These are phyloP conservation scores for Sarcophaga caerulescens DNA, from an alignment of 2,888 invertebrate genomes.

Conservation along the genomic window DNA sequence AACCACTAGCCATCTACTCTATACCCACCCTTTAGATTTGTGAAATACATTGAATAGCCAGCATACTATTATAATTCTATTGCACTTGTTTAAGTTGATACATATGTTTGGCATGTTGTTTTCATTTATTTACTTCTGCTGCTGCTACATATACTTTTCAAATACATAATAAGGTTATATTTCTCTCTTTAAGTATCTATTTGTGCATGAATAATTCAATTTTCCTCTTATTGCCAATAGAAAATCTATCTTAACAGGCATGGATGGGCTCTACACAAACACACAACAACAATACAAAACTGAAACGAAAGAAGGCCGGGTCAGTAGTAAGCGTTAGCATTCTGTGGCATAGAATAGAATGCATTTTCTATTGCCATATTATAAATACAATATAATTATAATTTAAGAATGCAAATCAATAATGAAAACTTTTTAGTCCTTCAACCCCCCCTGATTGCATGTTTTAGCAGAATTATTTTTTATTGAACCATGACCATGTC, in stretches of 20 bases:
- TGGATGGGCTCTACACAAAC: background rate
- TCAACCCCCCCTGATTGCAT: background rate
- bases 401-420: background rate
- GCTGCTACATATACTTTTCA: background rate
- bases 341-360: background rate
- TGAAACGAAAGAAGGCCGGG: no score
- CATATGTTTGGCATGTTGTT: background rate
- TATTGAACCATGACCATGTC: slow-evolving; percentile 35
- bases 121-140: slow-evolving; percentile 9
- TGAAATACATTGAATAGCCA: background rate
- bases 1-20: no score
- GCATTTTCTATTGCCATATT: background rate
- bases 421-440: background rate
- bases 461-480: background rate
- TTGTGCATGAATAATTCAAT: slow-evolving; percentile 54
- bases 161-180: slow-evolving; percentile 39
- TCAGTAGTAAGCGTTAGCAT: no score
- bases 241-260: background rate
- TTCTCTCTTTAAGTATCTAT: slow-evolving; percentile 49
- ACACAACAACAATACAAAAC: background rate
- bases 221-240: slow-evolving; percentile 23
- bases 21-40: no score
- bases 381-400: background rate
- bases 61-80: background rate
- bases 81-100: slow-evolving; percentile 25